A percentile compares a stretch with the other conserved stretches of the same genome.
These are phyloP conservation scores for Botia almorhae DNA, from an alignment of 2,797 vertebrate species.

Conservation along the genomic window DNA sequence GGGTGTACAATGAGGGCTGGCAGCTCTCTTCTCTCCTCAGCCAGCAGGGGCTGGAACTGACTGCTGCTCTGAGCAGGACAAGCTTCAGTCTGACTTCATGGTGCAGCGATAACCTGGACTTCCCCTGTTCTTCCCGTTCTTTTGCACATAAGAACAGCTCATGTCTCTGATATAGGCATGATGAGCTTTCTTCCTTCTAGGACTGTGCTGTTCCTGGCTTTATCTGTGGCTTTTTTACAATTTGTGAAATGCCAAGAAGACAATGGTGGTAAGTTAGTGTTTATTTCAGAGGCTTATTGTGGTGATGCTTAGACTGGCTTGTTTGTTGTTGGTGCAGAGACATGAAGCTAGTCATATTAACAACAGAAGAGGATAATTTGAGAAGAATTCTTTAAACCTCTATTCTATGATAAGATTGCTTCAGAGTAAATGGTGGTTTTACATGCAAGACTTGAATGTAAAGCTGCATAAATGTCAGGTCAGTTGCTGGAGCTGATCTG, in stretches of 20 bases:
- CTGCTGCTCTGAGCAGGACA: conserved; percentile 83
- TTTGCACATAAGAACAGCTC: conserved; percentile 67
- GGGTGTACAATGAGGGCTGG: conserved; percentile 89
- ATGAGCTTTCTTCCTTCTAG: conserved; percentile 77
- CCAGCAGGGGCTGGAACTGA: conserved; percentile 89
- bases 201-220: conserved; percentile 77
- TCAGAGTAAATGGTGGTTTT: neutral
- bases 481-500: neutral
- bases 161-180: conserved; percentile 82
- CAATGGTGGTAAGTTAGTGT: conserved; percentile 75
- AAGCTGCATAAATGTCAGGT: neutral
- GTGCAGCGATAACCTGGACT: conserved; percentile 76
- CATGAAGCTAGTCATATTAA: neutral
- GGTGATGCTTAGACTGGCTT: conserved; percentile 37
- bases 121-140: conserved; percentile 64
- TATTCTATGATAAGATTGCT: neutral
- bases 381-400: neutral
- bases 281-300: conserved; percentile 57
- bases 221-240: conserved; percentile 74
- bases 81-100: conserved; percentile 76
- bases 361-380: neutral
- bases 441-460: neutral
- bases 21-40: conserved; percentile 99
- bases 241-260: conserved; percentile 77
- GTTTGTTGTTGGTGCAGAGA: conserved; percentile 2